A percentile compares a stretch with the other conserved stretches of the same genome.
These are phyloP conservation scores for Charaxes varanes DNA, from an alignment of 1,140 invertebrate species.

Conservation along the genomic window DNA sequence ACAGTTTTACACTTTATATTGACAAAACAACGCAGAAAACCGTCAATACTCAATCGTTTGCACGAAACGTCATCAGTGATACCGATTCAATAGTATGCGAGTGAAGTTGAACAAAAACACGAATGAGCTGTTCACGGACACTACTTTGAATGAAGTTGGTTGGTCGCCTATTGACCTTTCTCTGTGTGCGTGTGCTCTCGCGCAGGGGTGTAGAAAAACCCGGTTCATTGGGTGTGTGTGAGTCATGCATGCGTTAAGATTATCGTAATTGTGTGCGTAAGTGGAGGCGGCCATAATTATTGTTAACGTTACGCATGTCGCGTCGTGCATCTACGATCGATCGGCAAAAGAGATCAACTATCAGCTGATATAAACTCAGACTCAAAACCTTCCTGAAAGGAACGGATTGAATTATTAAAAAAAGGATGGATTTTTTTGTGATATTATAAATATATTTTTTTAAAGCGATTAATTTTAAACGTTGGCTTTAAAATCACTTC, in stretches of 20 bases:
- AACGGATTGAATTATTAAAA: no score
- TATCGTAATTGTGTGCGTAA: constrained; percentile 8
- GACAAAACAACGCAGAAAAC: constrained; percentile 65
- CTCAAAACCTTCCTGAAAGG: no score
- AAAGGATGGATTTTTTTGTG: no score
- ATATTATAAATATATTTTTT: no score
- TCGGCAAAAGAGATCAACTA: neutral
- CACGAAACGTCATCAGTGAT: constrained; percentile 52
- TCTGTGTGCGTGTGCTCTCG: constrained; percentile 35
- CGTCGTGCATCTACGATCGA: no score
- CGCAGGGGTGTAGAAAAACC: constrained; percentile 56
- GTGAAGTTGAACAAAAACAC: constrained; percentile 43
- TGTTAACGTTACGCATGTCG: neutral
- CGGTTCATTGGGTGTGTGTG: constrained; percentile 38
- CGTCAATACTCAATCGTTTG: constrained; percentile 43
- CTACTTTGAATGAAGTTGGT: constrained; percentile 58
- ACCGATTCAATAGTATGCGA: constrained; percentile 39
- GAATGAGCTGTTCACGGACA: constrained; percentile 25
- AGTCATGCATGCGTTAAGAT: constrained; percentile 23
- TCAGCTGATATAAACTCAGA: no score
- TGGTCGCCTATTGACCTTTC: constrained; percentile 31
- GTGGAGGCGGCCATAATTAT: neutral
- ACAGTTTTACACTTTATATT: constrained; percentile 38
- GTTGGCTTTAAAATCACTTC: no score
- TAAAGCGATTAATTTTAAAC: no score